Base-by-base conservation (phyloP, 1,140 invertebrate species). In the Drosophila ananassae region DNA sequence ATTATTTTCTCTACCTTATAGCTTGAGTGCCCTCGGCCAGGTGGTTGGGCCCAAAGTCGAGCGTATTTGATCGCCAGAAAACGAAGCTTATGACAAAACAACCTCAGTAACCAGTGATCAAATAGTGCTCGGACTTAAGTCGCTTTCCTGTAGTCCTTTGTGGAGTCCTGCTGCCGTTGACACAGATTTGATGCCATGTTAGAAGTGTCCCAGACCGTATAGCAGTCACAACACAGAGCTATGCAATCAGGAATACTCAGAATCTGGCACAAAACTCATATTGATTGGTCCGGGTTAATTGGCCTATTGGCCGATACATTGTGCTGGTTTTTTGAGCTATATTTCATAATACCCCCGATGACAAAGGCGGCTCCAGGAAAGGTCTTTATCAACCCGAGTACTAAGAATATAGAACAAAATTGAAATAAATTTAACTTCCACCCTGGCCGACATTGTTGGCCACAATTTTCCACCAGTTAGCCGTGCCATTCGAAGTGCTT, bases 1-100 rank as follows among this genome's bases (percentile, higher is more conserved):
- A 77, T 58, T 73, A 73, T 48, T 74, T 66, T 89, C 75, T 73
- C 82, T 82, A 89, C 83, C 82, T 87, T 87, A 82, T 59, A 83
- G 77, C 44, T 66, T 82, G 83, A 51, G 41, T 46, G 79, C 63
- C 66, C 60, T n/a, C 12, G 13, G 17, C n/a, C 8, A 28, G 8
- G 17, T 17, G 22, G 10, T 44, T 55, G 41, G 13, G 12, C n/a
- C 54, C 28, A 10, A n/a, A 75, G 61, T 13, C 41, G 53, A 66
- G 73, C 75, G 67, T 44, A 28, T 55, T 67, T 75, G 73, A 75
- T 75, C 54, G 50, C 73, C 62, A 51, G 72, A 75, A 50, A 68
- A 76, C 55, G 54, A 76, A 76, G 73, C 13, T 64, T 2, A 12
- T 21, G n/a, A 3, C 8, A n/a, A 6, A 37, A 76, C 22, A 46